A percentile compares a stretch with the other conserved stretches of the same genome.
Evolutionary conservation across 35 echinoderm and acorn worm genomes (phyloP).

Genomic region (Amphiura filiformis): DNA sequence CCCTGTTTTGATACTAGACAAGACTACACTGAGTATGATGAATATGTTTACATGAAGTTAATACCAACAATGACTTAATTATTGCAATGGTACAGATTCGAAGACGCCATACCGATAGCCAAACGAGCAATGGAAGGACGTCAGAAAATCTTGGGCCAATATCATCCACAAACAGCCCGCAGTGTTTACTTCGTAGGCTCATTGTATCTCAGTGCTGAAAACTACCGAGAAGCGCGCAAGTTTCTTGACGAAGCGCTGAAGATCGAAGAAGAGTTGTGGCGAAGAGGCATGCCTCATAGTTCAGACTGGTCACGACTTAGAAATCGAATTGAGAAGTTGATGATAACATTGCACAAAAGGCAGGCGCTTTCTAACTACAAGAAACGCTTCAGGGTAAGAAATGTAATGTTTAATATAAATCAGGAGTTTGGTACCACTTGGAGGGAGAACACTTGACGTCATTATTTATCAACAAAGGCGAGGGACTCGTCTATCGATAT

Average conservation of each 20-base stretch:
- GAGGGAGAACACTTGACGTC: too few species aligned
- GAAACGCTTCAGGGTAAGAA: slow-evolving; percentile 73
- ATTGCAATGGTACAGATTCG: too few species aligned
- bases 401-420: neutral
- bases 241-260: slow-evolving; percentile 77
- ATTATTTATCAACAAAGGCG: too few species aligned
- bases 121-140: slow-evolving; percentile 64
- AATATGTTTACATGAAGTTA: too few species aligned
- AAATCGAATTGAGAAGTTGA: slow-evolving; percentile 37
- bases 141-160: slow-evolving; percentile 29
- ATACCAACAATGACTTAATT: too few species aligned
- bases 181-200: slow-evolving; percentile 81
- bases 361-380: slow-evolving; percentile 37
- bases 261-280: slow-evolving; percentile 90
- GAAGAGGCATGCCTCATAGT: slow-evolving; percentile 78
- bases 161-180: slow-evolving; percentile 71
- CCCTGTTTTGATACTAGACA: too few species aligned
- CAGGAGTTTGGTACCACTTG: too few species aligned
- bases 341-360: slow-evolving; percentile 51
- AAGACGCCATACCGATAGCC: slow-evolving; percentile 78
- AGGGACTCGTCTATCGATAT: too few species aligned
- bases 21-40: too few species aligned
- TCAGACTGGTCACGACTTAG: slow-evolving; percentile 75
- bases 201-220: slow-evolving; percentile 50
- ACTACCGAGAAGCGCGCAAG: slow-evolving; percentile 55